These are phyloP conservation scores for Cactoblastis cactorum DNA, from an alignment of 2,888 invertebrate species.

Conservation along the genomic window DNA sequence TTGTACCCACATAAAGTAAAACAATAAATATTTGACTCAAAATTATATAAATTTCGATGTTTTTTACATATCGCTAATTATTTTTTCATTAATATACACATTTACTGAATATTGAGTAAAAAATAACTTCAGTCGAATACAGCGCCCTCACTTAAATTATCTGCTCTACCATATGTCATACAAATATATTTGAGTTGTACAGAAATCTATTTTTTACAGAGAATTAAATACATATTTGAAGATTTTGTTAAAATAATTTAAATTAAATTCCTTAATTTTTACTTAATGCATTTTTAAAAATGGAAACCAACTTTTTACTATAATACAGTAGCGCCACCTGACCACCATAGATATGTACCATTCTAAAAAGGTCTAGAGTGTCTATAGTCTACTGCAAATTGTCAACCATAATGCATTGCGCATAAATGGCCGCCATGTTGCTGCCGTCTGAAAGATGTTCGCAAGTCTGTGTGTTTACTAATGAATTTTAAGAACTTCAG, in stretches of 20 bases:
- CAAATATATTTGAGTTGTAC: neutral
- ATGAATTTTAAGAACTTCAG: constrained; percentile 74
- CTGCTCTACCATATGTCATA: neutral
- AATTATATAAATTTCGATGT: neutral
- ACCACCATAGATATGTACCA: constrained; percentile 32
- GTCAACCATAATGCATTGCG: constrained; percentile 80
- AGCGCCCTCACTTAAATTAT: neutral
- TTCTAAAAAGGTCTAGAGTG: constrained; percentile 46
- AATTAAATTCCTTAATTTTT: neutral
- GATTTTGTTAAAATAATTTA: neutral
- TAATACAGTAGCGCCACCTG: constrained; percentile 29
- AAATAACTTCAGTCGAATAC: neutral
- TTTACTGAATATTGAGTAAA: neutral
- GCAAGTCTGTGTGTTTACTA: constrained; percentile 79
- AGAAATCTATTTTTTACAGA: neutral
- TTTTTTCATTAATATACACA: too few relatives aligned
- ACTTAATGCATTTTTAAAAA: neutral
- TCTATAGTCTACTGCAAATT: constrained; percentile 75
- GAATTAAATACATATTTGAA: neutral
- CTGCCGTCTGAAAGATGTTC: constrained; percentile 80
- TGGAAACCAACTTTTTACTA: neutral
- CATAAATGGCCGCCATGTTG: constrained; percentile 81
- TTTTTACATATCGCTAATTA: too few relatives aligned
- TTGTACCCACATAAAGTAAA: too few relatives aligned
- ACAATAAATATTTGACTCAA: too few relatives aligned